phyloP scores from a whole-genome alignment of 2,888 invertebrate species.

The Stramonita haemastoma region DNA sequence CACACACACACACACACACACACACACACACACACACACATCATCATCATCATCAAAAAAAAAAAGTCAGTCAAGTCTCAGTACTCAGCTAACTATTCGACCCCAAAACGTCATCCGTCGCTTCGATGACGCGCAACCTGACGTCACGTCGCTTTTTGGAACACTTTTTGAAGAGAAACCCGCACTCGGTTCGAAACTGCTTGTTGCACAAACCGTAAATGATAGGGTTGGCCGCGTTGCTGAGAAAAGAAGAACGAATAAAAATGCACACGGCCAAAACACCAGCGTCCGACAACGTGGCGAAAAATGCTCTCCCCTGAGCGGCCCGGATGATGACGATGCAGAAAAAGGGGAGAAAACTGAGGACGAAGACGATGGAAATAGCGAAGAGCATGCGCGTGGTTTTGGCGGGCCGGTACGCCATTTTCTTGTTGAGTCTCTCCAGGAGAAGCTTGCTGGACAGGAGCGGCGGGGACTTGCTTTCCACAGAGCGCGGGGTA shows the following conservation, averaged over 20 bases:
- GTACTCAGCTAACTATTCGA: neutral
- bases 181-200: constrained; percentile 55
- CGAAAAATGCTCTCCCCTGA: constrained; percentile 45
- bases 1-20: neutral
- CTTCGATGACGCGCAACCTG: neutral
- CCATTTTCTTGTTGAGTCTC: constrained; percentile 35
- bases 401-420: constrained; percentile 56
- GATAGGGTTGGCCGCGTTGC: constrained; percentile 66
- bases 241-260: constrained; percentile 62
- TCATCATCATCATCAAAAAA: too few relatives aligned
- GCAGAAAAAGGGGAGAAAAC: constrained; percentile 66
- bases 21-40: neutral
- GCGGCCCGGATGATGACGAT: constrained; percentile 59
- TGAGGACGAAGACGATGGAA: constrained; percentile 62
- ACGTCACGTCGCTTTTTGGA: neutral
- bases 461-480: neutral
- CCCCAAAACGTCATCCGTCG: constrained; percentile 14
- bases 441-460: constrained; percentile 12
- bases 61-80: too few relatives aligned
- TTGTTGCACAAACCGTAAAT: constrained; percentile 64
- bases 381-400: constrained; percentile 65
- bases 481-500: neutral
- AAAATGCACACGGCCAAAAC: constrained; percentile 58
- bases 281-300: constrained; percentile 47
- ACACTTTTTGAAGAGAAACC: constrained; percentile 25